phyloP scores from a whole-genome alignment of 2,797 vertebrate genomes.

The Clamator glandarius region DNA sequence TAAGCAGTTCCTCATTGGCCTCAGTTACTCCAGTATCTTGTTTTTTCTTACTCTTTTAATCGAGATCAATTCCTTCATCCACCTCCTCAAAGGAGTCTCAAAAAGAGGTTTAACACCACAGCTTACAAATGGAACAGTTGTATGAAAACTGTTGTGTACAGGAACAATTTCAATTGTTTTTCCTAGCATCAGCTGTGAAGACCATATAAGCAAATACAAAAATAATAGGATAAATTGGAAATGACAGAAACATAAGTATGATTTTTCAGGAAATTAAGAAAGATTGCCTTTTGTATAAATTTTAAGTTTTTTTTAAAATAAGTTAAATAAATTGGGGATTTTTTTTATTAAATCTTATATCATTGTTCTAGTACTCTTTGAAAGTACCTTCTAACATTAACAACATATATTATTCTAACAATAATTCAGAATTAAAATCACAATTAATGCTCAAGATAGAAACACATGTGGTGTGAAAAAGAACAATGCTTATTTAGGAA shows the following conservation, averaged over 20 bases:
- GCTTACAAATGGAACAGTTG: background rate
- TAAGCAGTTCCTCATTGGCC: background rate
- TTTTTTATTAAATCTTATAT: background rate
- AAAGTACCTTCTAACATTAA: background rate
- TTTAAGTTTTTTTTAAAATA: background rate
- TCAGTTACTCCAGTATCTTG: background rate
- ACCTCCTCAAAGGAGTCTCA: background rate
- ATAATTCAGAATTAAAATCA: background rate
- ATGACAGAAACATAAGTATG: background rate
- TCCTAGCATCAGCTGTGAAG: background rate
- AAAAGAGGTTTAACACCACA: background rate
- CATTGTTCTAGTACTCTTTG: background rate
- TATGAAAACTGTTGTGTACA: background rate
- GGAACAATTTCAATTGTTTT: background rate
- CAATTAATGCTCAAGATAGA: background rate
- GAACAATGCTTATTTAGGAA: background rate
- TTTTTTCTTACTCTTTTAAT: background rate
- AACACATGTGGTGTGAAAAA: background rate
- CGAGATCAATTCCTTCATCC: background rate
- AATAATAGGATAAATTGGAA: background rate
- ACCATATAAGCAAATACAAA: background rate
- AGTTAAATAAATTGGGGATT: background rate
- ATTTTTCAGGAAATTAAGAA: background rate
- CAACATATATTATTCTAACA: background rate
- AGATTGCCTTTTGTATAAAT: background rate